Evolutionary conservation across 2,113 vertebrate species (phyloP), one percentile per base, ranked within the genome.

Genomic region (Pterocles burchelli): DNA sequence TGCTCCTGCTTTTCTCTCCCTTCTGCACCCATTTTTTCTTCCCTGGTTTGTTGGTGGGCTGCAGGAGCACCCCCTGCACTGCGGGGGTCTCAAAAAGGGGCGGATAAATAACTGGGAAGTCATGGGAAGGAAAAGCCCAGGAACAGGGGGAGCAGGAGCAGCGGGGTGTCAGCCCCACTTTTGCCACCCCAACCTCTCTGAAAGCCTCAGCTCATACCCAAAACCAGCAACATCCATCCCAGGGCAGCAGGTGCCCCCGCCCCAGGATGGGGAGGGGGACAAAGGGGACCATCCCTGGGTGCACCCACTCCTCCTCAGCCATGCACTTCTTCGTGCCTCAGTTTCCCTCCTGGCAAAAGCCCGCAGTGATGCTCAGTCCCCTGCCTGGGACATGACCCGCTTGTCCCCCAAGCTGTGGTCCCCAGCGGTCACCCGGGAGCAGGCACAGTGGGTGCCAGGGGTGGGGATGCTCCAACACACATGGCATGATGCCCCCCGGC

Each of bases 201-300:
- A 63, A 51, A 66, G 1, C 59, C 11, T 15, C 7, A 0, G 18
- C 17, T 34, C 4, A 0, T 34, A 28, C 20, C 31, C 22, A 0
- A 17, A 65, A 71, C 25, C 43, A 57, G 45, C 65, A 59, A 58
- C 26, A 71, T n/a, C 33, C 38, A 33, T 63, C n/a, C 52, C 51
- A 49, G 10, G 8, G n/a, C 45, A 29, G 25, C 33, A 21, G 52
- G 36, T 45, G 51, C 29, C 46, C 43, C n/a, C n/a, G n/a, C n/a
- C n/a, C n/a, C n/a, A n/a, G n/a, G n/a, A n/a, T n/a, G n/a, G n/a
- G n/a, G n/a, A n/a, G n/a, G n/a, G n/a, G n/a, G n/a, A n/a, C 38
- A 98, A 98, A 98, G 97, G 96, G 96, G 96, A 95, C 97, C 84
- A 46, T 1, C 63, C 38, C 41, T 1, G 3, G 13, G 5, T 7